Conservation (phyloP, 2,888 invertebrate genomes). For the Rhagium mordax region DNA sequence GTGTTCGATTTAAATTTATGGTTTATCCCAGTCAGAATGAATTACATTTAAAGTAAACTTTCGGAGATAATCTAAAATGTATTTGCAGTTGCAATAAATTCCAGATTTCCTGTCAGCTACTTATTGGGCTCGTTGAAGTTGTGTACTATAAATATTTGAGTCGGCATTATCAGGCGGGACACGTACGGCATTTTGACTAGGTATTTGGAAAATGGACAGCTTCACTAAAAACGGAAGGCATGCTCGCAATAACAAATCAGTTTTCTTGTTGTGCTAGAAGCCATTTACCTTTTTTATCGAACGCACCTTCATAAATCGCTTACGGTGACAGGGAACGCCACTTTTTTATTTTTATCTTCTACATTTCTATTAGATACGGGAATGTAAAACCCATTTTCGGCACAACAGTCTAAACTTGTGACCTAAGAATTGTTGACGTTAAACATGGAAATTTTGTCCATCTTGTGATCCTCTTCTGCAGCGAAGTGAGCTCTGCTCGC, state of each 20-base stretch:
- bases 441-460: too few species aligned
- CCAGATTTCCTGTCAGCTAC: constrained; percentile 57
- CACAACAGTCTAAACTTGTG: not conserved
- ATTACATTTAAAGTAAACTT: constrained; percentile 45
- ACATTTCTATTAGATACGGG: constrained; percentile 16
- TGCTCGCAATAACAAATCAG: constrained; percentile 61
- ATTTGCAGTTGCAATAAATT: constrained; percentile 53
- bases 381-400: constrained; percentile 3
- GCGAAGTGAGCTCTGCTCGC: too few species aligned
- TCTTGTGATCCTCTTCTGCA: too few species aligned
- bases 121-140: constrained; percentile 53
- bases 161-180: constrained; percentile 51
- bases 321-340: constrained; percentile 16
- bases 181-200: constrained; percentile 63
- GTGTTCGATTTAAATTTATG: constrained; percentile 47
- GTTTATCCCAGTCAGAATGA: constrained; percentile 45
- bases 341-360: constrained; percentile 18
- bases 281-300: constrained; percentile 34
- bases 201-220: constrained; percentile 65
- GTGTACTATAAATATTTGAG: constrained; percentile 58
- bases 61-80: constrained; percentile 48
- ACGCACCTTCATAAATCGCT: constrained; percentile 29
- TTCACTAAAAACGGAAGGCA: constrained; percentile 61
- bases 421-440: too few species aligned
- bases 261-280: constrained; percentile 46